Conservation (phyloP, 2,797 vertebrate genomes). For the Micromesistius poutassou region DNA sequence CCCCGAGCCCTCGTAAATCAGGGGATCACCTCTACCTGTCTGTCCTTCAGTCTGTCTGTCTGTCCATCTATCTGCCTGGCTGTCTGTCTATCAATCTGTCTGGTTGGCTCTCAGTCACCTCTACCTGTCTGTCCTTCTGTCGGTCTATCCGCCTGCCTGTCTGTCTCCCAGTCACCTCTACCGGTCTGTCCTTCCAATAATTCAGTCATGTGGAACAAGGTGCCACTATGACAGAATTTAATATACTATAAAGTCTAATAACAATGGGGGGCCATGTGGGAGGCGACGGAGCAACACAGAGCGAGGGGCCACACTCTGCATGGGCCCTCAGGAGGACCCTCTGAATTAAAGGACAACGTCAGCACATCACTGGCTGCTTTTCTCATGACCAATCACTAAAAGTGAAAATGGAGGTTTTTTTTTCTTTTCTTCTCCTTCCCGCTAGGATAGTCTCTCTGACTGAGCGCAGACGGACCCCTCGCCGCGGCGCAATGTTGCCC, state of each 20-base stretch:
- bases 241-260: not conserved
- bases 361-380: not conserved
- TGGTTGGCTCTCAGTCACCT: not conserved
- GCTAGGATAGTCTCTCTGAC: not conserved
- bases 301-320: not conserved
- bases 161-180: not conserved
- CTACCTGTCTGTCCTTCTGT: not conserved
- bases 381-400: not conserved
- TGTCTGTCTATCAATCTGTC: constrained; percentile 1
- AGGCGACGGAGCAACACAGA: not conserved
- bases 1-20: not conserved
- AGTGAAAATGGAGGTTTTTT: not conserved
- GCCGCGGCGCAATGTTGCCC: not conserved
- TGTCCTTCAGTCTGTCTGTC: not conserved
- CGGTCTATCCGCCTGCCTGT: not conserved
- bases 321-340: no score
- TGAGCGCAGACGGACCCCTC: not conserved
- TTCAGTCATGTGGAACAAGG: not conserved
- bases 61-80: not conserved
- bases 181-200: not conserved
- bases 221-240: not conserved
- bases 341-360: not conserved
- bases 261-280: not conserved
- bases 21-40: constrained; percentile 3
- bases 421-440: not conserved